Evolutionary conservation across 2,797 vertebrate genomes (phyloP), one percentile per base, ranked within the genome.

Genomic region (Oryzias sinensis): DNA sequence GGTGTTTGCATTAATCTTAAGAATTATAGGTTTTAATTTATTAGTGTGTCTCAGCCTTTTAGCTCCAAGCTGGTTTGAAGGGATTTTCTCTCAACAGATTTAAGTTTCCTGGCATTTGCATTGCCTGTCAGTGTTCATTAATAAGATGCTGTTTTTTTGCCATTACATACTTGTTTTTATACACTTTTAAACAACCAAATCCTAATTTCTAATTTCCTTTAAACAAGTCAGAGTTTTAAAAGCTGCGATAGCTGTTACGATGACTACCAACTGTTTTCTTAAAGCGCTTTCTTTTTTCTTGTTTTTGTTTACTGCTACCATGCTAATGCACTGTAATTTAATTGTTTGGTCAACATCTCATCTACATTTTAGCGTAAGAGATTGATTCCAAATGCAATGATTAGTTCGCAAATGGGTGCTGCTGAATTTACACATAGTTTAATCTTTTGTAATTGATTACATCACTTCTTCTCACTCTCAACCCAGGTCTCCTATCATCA

Each of bases 291-390:
- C 20, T 22, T 22, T 22, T 22, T 45, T 22, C 20, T 22, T 22
- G 2, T 22, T 40, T 62, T 72, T 59, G 62, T 75, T 73, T 62
- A 70, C 68, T 72, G 60, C 61, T 33, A 54, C 76, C 53, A 56
- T 55, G 67, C 74, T 80, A 73, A 83, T 83, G 77, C 70, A 73
- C 77, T 69, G 72, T 74, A 70, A 77, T 77, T 74, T 66, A 80
- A 85, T 83, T 84, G 81, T 83, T 89, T 90, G 79, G 90, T 82
- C 74, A 71, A 70, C 71, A 76, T 72, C 66, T 76, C 33, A 16
- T 57, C 66, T 88, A 84, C 80, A 52, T 69, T 65, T 82, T 81
- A 56, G 65, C 85, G 80, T 74, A 71, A 68, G 88, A 88, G 86
- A 83, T 76, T 53, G 74, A 79, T 87, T 77, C 84, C 76, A 76